Base-by-base conservation (phyloP, 2,888 invertebrate genomes). In the Phaedon cochleariae region DNA sequence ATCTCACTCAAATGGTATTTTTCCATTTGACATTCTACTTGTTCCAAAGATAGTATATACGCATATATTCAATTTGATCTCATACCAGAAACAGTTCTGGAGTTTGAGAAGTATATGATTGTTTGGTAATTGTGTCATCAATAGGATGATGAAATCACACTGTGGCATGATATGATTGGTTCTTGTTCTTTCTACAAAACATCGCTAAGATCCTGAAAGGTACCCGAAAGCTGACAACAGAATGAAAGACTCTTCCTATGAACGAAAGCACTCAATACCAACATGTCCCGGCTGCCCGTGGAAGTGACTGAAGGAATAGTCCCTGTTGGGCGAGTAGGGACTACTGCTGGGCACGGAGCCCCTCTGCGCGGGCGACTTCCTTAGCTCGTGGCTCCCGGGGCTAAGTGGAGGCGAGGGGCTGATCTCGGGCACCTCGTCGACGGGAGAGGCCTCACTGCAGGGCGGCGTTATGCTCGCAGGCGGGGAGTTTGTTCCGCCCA, bases 211-310 rank as follows among this genome's bases (percentile, higher is more conserved):
- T n/a, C n/a, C n/a, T n/a, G n/a, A n/a, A n/a, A n/a, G n/a, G n/a
- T n/a, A n/a, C n/a, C n/a, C n/a, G n/a, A n/a, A n/a, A n/a, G n/a
- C n/a, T n/a, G n/a, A n/a, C n/a, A n/a, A n/a, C n/a, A n/a, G 15
- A 22, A 34, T 21, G 46, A 21, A 59, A 29, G 65, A 62, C 55
- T 65, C 66, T 75, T 75, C 74, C 76, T 65, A 59, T 54, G 67
- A 69, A 68, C 71, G 62, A 64, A 67, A 77, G 77, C 79, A 77
- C 77, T 79, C 80, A 81, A 83, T 81, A 87, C 84, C 83, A 84
- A 87, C 92, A 89, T 93, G 93, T 83, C 94, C 91, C 74, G 94
- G 90, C 84, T 96, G 96, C 76, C 94, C 89, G 84, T 97, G 96
- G 87, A 96, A 96, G 85, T 96, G 96, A 83, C 94, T 92, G 86